A percentile compares a stretch with the other conserved stretches of the same genome.
Conservation (phyloP, 2,888 invertebrate genomes). For the Agriopis leucophaearia region DNA sequence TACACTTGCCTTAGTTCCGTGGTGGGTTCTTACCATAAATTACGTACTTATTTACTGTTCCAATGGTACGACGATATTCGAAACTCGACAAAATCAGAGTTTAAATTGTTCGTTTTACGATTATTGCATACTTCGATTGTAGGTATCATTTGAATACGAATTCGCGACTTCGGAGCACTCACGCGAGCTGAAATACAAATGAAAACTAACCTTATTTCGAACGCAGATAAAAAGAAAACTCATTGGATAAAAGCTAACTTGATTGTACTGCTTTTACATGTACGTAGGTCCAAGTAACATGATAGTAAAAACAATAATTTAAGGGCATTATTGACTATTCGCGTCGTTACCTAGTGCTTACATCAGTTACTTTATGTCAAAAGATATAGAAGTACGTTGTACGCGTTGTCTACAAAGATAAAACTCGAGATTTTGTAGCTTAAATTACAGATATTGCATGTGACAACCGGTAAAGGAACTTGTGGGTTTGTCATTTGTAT, state of each 20-base stretch:
- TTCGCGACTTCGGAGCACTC: slow-evolving; percentile 67
- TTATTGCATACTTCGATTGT: slow-evolving; percentile 77
- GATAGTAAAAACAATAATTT: slow-evolving; percentile 69
- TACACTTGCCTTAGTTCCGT: slow-evolving; percentile 1
- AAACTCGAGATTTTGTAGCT: slow-evolving; percentile 26
- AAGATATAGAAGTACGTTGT: slow-evolving; percentile 26
- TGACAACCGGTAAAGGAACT: slow-evolving; percentile 15
- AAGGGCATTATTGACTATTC: slow-evolving; percentile 59
- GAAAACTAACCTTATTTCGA: slow-evolving; percentile 19
- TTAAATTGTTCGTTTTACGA: slow-evolving; percentile 81
- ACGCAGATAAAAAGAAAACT: slow-evolving; percentile 35
- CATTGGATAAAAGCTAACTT: slow-evolving; percentile 34
- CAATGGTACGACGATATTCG: slow-evolving; percentile 63
- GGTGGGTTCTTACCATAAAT: slow-evolving; percentile 24
- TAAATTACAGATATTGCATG: slow-evolving; percentile 26
- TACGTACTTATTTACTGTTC: slow-evolving; percentile 56
- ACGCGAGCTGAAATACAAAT: slow-evolving; percentile 59
- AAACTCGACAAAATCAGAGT: slow-evolving; percentile 77
- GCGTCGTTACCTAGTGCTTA: slow-evolving; percentile 45
- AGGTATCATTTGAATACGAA: slow-evolving; percentile 81
- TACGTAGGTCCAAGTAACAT: slow-evolving; percentile 60
- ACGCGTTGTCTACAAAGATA: slow-evolving; percentile 30
- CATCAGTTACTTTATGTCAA: slow-evolving; percentile 36
- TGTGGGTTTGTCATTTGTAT: slow-evolving; percentile 16
- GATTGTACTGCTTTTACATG: slow-evolving; percentile 51